Percentiles rank a stretch among this genome's conserved stretches.
phyloP scores from a whole-genome alignment of 2,113 vertebrate genomes.

The Drymodes brunneopygia region DNA sequence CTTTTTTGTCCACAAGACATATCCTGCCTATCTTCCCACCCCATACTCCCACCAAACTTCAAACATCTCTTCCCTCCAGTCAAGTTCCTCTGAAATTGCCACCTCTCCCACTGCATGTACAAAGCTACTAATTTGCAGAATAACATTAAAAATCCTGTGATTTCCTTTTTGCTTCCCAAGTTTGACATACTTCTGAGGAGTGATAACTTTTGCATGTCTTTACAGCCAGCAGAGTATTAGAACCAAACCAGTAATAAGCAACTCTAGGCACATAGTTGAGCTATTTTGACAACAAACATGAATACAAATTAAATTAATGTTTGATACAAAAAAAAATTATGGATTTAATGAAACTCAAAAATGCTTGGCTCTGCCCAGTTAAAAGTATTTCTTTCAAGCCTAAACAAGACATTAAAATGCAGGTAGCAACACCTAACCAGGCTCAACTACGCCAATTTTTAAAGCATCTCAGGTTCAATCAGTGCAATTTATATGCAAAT shows the following conservation, averaged over 20 bases:
- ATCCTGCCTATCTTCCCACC: constrained; percentile 39
- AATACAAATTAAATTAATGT: not conserved
- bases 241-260: not conserved
- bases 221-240: not conserved
- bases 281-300: not conserved
- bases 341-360: not conserved
- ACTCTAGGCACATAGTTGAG: not conserved
- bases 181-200: not conserved
- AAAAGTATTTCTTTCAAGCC: not conserved
- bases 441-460: not conserved
- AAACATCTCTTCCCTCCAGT: constrained; percentile 30
- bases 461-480: not conserved
- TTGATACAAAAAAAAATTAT: not conserved
- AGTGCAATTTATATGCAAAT: not conserved
- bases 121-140: not conserved
- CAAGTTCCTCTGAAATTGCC: constrained; percentile 30
- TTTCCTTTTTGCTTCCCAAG: not conserved
- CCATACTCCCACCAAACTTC: constrained; percentile 30
- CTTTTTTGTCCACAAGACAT: constrained; percentile 1
- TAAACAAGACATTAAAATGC: not conserved
- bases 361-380: not conserved
- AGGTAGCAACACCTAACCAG: not conserved
- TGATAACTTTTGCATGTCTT: not conserved
- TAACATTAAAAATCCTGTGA: not conserved
- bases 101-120: not conserved